Evolutionary conservation across 2,888 invertebrate species (phyloP), one percentile per base, ranked within the genome.

Genomic region (Anoplius nigerrimus): DNA sequence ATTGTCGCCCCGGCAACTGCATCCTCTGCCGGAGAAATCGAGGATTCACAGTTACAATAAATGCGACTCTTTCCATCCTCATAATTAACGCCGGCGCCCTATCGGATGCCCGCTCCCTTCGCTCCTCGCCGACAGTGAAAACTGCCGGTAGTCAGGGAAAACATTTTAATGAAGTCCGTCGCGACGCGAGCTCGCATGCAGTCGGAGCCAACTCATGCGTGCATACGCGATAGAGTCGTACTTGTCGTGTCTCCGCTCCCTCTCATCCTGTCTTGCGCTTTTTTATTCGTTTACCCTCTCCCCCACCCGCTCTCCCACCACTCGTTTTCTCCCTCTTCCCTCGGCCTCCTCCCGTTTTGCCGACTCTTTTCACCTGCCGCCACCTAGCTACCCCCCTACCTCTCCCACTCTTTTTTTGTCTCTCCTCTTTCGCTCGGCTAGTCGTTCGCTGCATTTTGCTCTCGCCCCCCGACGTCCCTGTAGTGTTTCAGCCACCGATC

Each of bases 211-310:
- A 57, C 43, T 62, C 62, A 62, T 55, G 54, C 62, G 54, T 62
- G 62, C 45, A 62, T 24, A 22, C 54, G 46, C 45, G 62, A 62
- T 62, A 62, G 53, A 27, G 51, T 18, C 46, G 16, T 16, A 57
- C n/a, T 27, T 34, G 34, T 24, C 24, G 24, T 34, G 34, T 43
- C 54, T 27, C n/a, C n/a, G n/a, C n/a, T n/a, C 13, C 54, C 24
- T 51, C 22, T 18, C 48, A 20, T 52, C 60, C 22, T 53, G 34
- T 53, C 20, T 52, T 52, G 16, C 34, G 27, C 21, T 11, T 16
- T 21, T n/a, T 6, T 62, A 22, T 42, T 43, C 27, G 18, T 3
- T 4, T 2, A 1, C 16, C 6, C 21, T 51, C 20, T 54, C n/a
- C 27, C 53, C 11, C 45, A 6, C 11, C 24, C 11, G 45, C n/a